Evolutionary conservation across 2,888 invertebrate genomes (phyloP).

Genomic region (Neoitamus cyanurus): DNA sequence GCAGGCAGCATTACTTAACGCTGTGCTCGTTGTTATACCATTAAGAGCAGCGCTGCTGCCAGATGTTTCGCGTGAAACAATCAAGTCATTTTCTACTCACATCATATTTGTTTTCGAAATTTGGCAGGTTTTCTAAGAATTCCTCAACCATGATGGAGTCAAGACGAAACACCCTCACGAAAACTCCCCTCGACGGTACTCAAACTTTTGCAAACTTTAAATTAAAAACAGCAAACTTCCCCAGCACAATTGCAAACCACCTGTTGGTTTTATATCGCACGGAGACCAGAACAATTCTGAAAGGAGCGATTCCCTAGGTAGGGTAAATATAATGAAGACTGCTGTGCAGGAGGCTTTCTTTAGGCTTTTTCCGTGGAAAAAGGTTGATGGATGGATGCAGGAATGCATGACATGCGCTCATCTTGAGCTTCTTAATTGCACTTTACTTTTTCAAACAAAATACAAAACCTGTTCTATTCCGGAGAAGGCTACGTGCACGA

Average conservation of each 20-base stretch:
- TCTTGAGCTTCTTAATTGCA: conserved; percentile 27
- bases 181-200: not conserved
- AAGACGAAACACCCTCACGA: not conserved
- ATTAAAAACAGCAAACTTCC: not conserved
- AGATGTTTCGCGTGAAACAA: not conserved
- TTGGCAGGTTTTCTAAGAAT: conserved; percentile 65
- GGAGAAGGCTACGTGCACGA: conserved; percentile 3
- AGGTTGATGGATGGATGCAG: conserved; percentile 39
- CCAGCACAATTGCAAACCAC: conserved; percentile 5
- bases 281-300: conserved; percentile 24
- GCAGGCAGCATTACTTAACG: not conserved
- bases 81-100: conserved; percentile 50
- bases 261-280: conserved; percentile 24
- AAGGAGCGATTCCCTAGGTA: not conserved
- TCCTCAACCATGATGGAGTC: conserved; percentile 63
- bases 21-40: not conserved
- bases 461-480: not conserved
- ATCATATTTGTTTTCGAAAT: conserved; percentile 56
- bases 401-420: conserved; percentile 38
- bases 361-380: not conserved
- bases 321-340: conserved; percentile 19
- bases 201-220: conserved; percentile 13
- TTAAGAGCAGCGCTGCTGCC: not conserved
- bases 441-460: conserved; percentile 26
- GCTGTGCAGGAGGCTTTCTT: conserved; percentile 3